A percentile compares a stretch with the other conserved stretches of the same genome.
Conservation (phyloP, 2,888 invertebrate species). For the Agrotis exclamationis region DNA sequence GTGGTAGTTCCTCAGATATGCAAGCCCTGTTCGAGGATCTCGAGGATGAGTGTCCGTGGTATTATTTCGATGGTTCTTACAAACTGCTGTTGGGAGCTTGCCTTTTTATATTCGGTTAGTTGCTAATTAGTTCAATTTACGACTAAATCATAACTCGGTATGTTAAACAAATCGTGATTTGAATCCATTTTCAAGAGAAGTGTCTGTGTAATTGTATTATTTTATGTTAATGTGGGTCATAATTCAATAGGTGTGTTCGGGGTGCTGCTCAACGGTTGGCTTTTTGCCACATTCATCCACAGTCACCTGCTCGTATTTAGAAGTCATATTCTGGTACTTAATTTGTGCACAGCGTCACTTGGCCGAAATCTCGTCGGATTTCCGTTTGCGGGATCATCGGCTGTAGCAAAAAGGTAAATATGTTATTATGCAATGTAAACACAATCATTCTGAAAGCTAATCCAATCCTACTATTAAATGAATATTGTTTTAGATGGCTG, state of each 20-base stretch:
- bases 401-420: conserved; percentile 87
- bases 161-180: conserved; percentile 7
- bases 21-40: conserved; percentile 81
- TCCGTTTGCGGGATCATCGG: conserved; percentile 90
- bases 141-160: conserved; percentile 15
- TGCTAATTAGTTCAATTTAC: conserved; percentile 11
- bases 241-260: conserved; percentile 87
- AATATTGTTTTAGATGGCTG: conserved; percentile 87
- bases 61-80: conserved; percentile 90
- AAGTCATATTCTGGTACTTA: conserved; percentile 90
- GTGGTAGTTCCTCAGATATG: conserved; percentile 73
- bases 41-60: conserved; percentile 89
- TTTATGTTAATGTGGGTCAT: conserved; percentile 52
- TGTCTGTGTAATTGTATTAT: conserved; percentile 27
- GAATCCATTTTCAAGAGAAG: conserved; percentile 31
- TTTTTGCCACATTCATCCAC: conserved; percentile 90
- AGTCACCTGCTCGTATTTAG: conserved; percentile 89
- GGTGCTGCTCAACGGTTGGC: conserved; percentile 91
- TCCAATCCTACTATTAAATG: background rate
- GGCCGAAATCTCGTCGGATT: conserved; percentile 89
- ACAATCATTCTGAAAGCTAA: background rate
- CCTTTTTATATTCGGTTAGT: conserved; percentile 90
- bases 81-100: conserved; percentile 89
- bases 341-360: conserved; percentile 89
- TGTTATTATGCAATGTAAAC: background rate